Base-by-base conservation (phyloP, 2,797 vertebrate species). In the Phrynocephalus forsythii region DNA sequence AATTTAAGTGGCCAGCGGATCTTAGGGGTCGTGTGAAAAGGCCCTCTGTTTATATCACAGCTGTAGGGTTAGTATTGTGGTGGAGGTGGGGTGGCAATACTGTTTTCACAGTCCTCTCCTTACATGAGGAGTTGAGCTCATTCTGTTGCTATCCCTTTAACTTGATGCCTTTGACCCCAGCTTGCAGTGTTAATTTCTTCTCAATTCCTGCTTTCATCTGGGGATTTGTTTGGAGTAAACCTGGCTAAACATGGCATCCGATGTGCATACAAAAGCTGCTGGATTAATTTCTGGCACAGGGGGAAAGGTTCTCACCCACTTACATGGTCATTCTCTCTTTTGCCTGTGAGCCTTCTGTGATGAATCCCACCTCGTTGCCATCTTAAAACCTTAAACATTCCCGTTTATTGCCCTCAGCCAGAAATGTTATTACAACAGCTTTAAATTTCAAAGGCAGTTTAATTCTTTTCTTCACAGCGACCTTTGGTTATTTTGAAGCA, bases 371-470 rank as follows among this genome's bases (percentile, higher is more conserved):
- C 28, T 67, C 67, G 28, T 73, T 84, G 76, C 67, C 76, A 48
- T 26, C 67, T 73, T 56, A 83, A 87, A 87, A 83, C 33, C 75
- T 50, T 67, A 76, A 87, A 20, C 72, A n/a, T 68, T 66, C 60
- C 26, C 63, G 82, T 30, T 79, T 56, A 79, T 78, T 63, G 33
- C 15, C 1, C 67, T 33, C 33, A 2, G 87, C 82, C 68, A 79
- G 44, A 88, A 79, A 73, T 50, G 68, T 75, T 84, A 72, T 88
- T 73, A 84, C 76, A 79, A 44, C 82, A 79, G 75, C 11, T 16
- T 79, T 84, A 67, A 48, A 44, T 80, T 84, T 88, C 82, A 73
- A 88, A 88, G 77, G 68, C 77, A 6, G n/a, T 63, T 84, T 88
- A 88, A 88, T 73, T 60, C 28, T 48, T 80, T 88, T 84, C 77